A percentile compares a stretch with the other conserved stretches of the same genome.
phyloP scores from a whole-genome alignment of 2,888 invertebrate genomes.

The Conomelus anceps region DNA sequence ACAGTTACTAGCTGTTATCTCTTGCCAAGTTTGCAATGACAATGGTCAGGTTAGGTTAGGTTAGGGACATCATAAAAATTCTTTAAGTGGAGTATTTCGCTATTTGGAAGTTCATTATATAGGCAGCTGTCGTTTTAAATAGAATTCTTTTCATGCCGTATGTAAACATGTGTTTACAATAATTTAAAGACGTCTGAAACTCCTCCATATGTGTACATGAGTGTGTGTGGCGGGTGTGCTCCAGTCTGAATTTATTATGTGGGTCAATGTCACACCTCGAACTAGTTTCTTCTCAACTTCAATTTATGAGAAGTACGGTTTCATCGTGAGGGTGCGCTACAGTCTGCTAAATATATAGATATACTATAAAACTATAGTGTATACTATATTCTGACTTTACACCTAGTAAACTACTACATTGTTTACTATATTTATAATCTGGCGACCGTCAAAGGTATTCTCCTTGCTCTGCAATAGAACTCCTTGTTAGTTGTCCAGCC shows the following conservation, averaged over 20 bases:
- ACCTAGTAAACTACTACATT: neutral
- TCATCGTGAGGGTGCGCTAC: neutral
- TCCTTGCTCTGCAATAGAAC: neutral
- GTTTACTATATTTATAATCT: neutral
- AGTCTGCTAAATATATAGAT: neutral
- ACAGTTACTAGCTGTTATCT: no score
- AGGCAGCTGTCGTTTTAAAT: no score
- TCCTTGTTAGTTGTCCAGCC: neutral
- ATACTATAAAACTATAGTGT: neutral
- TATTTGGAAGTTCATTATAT: no score
- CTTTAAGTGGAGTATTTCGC: no score
- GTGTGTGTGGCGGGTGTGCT: neutral
- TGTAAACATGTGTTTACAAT: neutral
- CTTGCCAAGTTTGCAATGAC: no score
- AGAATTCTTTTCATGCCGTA: no score
- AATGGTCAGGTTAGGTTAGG: no score
- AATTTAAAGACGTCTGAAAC: neutral
- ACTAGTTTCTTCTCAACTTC: neutral
- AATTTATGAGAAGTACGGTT: no score
- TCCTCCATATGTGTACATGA: neutral
- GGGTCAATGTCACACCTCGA: neutral
- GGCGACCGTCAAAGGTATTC: neutral
- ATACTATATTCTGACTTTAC: neutral
- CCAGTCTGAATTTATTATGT: neutral
- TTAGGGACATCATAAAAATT: no score